Percentiles rank a stretch among this genome's conserved stretches.
These are phyloP conservation scores for Dasysyrphus tricinctus DNA, from an alignment of 2,888 invertebrate genomes.

Conservation along the genomic window DNA sequence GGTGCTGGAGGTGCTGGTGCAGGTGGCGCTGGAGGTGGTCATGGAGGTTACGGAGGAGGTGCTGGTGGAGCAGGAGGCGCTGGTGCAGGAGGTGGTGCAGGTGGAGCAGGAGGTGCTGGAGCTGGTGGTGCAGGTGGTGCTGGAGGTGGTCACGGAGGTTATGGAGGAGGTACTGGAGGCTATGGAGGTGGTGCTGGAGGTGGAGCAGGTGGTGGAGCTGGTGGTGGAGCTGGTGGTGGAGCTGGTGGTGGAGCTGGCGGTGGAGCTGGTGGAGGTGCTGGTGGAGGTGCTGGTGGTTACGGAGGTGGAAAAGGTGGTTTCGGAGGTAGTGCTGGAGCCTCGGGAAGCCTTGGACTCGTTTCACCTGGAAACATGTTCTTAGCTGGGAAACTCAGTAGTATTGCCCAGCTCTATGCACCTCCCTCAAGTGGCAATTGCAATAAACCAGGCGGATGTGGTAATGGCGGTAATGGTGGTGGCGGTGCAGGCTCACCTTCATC, in stretches of 20 bases:
- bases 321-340: constrained; percentile 26
- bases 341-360: constrained; percentile 1
- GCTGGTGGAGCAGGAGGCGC: constrained; percentile 58
- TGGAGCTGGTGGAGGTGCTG: constrained; percentile 22
- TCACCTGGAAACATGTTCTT: constrained; percentile 14
- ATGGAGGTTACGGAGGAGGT: constrained; percentile 38
- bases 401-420: not conserved
- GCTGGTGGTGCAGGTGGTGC: constrained; percentile 78
- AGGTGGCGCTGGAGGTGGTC: constrained; percentile 44
- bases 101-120: constrained; percentile 59
- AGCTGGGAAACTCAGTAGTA: not conserved
- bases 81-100: constrained; percentile 35
- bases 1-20: constrained; percentile 51
- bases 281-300: constrained; percentile 10
- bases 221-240: constrained; percentile 32
- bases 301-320: constrained; percentile 28
- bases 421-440: not conserved
- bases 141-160: constrained; percentile 80
- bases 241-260: constrained; percentile 38
- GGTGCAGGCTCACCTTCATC: not conserved
- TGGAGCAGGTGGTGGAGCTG: constrained; percentile 8
- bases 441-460: constrained; percentile 12
- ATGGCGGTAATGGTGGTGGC: not conserved
- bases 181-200: constrained; percentile 83
- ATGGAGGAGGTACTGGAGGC: constrained; percentile 83